A percentile compares a stretch with the other conserved stretches of the same genome.
These are phyloP conservation scores for Vombatus ursinus DNA, from an alignment of 2,113 vertebrate species.

Conservation along the genomic window DNA sequence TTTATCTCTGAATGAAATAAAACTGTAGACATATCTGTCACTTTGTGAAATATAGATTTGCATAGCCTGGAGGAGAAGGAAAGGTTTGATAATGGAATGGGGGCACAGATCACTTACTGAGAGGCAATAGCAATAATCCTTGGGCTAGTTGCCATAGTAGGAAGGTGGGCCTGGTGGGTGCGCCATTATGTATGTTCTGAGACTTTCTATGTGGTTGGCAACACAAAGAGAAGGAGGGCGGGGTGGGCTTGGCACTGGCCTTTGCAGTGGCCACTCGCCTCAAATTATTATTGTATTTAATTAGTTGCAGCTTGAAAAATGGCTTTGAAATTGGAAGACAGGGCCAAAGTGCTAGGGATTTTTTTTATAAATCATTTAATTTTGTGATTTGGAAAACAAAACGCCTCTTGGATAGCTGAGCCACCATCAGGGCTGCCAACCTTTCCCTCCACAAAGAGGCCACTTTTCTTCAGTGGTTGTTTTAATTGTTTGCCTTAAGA, in stretches of 20 bases:
- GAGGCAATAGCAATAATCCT: neutral
- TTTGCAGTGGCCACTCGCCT: conserved; percentile 55
- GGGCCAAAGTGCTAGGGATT: conserved; percentile 47
- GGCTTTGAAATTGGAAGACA: conserved; percentile 73
- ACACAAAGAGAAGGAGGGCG: conserved; percentile 71
- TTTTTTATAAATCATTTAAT: conserved; percentile 66
- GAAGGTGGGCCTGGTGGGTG: conserved; percentile 19
- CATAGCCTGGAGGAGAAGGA: conserved; percentile 12
- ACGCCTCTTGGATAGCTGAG: conserved; percentile 51
- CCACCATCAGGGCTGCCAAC: conserved; percentile 15
- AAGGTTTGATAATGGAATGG: conserved; percentile 60
- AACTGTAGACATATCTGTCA: conserved; percentile 16
- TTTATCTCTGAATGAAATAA: conserved; percentile 62
- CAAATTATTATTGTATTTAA: conserved; percentile 67
- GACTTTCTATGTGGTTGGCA: conserved; percentile 40
- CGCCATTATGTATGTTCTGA: neutral
- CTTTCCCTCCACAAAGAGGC: neutral
- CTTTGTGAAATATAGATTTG: conserved; percentile 62
- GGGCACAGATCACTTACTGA: conserved; percentile 65
- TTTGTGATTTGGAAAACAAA: conserved; percentile 46
- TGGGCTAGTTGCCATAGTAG: conserved; percentile 54
- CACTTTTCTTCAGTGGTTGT: neutral
- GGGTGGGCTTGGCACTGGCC: conserved; percentile 50
- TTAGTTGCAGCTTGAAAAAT: conserved; percentile 77
- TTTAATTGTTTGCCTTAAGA: neutral